Conservation (phyloP, 2,113 vertebrate species). For the Sinocyclocheilus anshuiensis region DNA sequence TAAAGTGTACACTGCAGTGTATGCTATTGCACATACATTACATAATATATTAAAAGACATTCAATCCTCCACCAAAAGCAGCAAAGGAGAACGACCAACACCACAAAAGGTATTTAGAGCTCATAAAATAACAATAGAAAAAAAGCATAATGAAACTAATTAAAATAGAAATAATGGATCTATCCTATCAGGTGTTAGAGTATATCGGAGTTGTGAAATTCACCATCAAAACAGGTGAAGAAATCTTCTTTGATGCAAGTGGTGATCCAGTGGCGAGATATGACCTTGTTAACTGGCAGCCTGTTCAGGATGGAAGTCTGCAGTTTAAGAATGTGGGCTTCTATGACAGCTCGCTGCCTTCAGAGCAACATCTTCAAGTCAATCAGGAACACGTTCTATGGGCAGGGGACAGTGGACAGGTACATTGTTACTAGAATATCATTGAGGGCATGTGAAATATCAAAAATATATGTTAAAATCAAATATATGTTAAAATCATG, state of each 20-base stretch:
- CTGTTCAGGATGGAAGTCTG: slow-evolving; percentile 55
- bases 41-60: slow-evolving; percentile 49
- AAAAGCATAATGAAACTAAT: neutral
- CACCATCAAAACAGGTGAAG: slow-evolving; percentile 64
- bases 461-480: neutral
- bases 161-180: neutral
- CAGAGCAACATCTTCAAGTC: slow-evolving; percentile 26
- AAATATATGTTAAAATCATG: neutral
- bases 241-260: slow-evolving; percentile 71
- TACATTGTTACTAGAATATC: neutral
- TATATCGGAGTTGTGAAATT: slow-evolving; percentile 69
- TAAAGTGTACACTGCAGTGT: slow-evolving; percentile 61
- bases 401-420: slow-evolving; percentile 43
- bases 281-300: slow-evolving; percentile 76
- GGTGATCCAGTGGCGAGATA: slow-evolving; percentile 71
- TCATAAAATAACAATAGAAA: neutral
- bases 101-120: slow-evolving; percentile 30
- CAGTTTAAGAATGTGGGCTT: slow-evolving; percentile 57
- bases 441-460: neutral
- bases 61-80: neutral
- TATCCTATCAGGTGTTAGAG: slow-evolving; percentile 65
- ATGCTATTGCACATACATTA: slow-evolving; percentile 58
- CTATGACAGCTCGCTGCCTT: slow-evolving; percentile 58
- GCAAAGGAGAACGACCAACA: neutral
- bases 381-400: slow-evolving; percentile 38